Base-by-base conservation (phyloP, 2,888 invertebrate genomes). In the Eurois occulta region DNA sequence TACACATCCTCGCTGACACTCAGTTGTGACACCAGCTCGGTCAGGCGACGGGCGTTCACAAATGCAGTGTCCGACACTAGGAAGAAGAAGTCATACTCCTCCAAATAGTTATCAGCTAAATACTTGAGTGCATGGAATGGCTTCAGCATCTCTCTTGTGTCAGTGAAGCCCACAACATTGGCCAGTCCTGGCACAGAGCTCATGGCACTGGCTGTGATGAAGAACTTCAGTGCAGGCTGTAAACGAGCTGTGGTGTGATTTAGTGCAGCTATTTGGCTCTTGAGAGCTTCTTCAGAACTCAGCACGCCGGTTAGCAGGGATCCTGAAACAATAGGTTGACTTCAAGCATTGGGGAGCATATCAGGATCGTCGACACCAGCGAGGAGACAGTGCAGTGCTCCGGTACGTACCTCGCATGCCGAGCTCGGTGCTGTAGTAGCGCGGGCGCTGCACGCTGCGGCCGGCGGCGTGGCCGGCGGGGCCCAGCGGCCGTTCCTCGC, bases 371-470 rank as follows among this genome's bases (percentile, higher is more conserved):
- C 11, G 10, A 16, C 0, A 41, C 21, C 10, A n/a, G 55, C n/a
- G n/a, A 21, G 7, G 24, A 28, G 8, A 16, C 35, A 58, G 52
- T 28, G 48, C 2, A 13, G 41, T 43, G 13, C 41, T 13, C 11
- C 13, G 1, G 6, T 8, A 24, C 21, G 41, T 78, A 93, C 95
- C 95, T 81, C 98, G 97, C 88, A 99, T 99, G 32, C 99, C 99
- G 75, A 99, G 97, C 94, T 99, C 99, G 0, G 99, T 99, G 69
- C 99, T 99, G 92, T 99, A 99, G 96, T 99, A 99, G 38, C 99
- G 97, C 1, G 99, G 99, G 4, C 99, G 97, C 74, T 98, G 97
- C 85, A 98, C 97, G 87, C 97, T 97, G 65, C 96, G 94, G 66
- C 92, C 85, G 66, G 92, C 87, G 55, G 91, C 68, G 87, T 88